A percentile compares a stretch with the other conserved stretches of the same genome.
Evolutionary conservation across 2,113 vertebrate species (phyloP).

Genomic region (Turdus rufiventris): DNA sequence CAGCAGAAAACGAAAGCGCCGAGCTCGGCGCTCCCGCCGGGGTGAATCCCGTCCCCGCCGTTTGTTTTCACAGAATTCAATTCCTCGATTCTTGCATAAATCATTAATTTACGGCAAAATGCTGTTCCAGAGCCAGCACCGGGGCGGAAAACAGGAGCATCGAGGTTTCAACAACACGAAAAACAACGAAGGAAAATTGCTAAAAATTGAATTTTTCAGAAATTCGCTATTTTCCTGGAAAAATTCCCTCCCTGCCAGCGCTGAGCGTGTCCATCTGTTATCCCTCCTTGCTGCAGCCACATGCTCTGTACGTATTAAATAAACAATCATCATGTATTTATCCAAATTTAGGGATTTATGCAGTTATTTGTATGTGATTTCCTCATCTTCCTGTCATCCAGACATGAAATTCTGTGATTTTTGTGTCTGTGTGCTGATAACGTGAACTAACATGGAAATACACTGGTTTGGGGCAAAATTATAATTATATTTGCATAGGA

Average conservation of each 20-base stretch:
- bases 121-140: neutral
- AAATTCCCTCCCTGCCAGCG: neutral
- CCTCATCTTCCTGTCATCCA: neutral
- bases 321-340: rapidly evolving
- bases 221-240: rapidly evolving
- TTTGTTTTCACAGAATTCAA: rapidly evolving
- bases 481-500: neutral
- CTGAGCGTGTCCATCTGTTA: neutral
- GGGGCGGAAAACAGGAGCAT: rapidly evolving
- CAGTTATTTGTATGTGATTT: neutral
- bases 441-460: neutral
- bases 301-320: rapidly evolving
- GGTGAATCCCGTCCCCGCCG: neutral
- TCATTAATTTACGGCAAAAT: rapidly evolving
- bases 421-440: neutral
- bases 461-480: rapidly evolving
- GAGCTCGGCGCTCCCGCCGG: neutral
- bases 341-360: neutral
- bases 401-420: neutral
- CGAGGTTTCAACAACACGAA: rapidly evolving
- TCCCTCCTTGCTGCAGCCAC: neutral
- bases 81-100: rapidly evolving
- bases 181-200: neutral
- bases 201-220: neutral
- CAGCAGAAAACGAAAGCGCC: neutral